phyloP scores from a whole-genome alignment of 1,140 invertebrate genomes.

The Cryptotermes secundus region DNA sequence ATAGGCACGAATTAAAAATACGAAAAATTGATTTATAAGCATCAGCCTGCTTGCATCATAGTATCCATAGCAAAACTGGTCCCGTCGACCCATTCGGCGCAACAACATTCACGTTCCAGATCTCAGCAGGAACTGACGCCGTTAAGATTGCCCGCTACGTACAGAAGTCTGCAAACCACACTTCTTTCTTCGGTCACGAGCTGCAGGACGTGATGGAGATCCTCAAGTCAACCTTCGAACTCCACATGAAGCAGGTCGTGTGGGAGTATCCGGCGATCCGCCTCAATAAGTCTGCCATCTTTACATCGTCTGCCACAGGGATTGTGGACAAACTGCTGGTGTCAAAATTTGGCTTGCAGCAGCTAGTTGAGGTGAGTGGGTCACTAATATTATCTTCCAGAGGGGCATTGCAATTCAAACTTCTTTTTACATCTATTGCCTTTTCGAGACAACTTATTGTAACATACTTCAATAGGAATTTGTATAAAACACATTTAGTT shows the following conservation, averaged over 20 bases:
- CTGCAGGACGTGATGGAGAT: not conserved
- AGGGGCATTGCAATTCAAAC: too few species aligned
- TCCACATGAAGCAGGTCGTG: not conserved
- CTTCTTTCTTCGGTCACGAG: not conserved
- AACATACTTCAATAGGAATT: too few species aligned
- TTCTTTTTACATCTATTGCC: too few species aligned
- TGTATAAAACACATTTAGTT: too few species aligned
- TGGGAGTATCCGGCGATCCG: not conserved
- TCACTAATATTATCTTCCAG: not conserved
- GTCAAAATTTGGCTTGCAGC: not conserved
- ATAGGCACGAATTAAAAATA: too few species aligned
- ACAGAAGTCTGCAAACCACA: not conserved
- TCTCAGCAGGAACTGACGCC: not conserved
- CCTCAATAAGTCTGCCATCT: not conserved
- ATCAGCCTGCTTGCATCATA: too few species aligned
- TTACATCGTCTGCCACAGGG: not conserved
- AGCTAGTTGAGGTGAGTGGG: not conserved
- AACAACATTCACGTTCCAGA: not conserved
- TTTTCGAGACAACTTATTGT: too few species aligned
- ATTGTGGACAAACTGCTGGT: not conserved
- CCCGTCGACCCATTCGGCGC: too few species aligned
- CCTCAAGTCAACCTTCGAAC: not conserved
- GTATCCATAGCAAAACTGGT: too few species aligned
- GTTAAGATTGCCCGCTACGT: not conserved
- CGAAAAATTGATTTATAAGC: too few species aligned